Evolutionary conservation across 2,797 vertebrate species (phyloP).

Genomic region (Enteromius trimaculatus): DNA sequence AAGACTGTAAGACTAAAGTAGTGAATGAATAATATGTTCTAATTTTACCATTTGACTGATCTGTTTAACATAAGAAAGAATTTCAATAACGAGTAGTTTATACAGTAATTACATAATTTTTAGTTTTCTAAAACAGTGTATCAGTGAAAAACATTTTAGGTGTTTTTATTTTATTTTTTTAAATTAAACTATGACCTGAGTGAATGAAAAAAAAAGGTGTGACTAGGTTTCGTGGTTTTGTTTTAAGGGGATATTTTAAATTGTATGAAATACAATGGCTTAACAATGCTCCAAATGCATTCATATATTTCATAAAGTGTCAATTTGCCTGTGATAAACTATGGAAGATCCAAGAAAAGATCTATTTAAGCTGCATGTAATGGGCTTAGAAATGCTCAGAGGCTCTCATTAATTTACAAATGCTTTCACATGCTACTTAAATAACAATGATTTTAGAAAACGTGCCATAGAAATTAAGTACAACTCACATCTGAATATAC

Average conservation of each 20-base stretch:
- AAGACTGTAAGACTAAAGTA: neutral
- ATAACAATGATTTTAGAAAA: constrained; percentile 9
- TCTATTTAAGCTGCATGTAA: constrained; percentile 4
- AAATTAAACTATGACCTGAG: neutral
- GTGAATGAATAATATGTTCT: neutral
- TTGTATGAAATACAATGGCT: neutral
- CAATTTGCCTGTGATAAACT: neutral
- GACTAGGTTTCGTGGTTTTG: too few relatives aligned
- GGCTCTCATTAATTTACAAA: constrained; percentile 1
- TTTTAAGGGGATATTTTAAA: neutral
- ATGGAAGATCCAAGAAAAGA: neutral
- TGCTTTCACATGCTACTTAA: neutral
- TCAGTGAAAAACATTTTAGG: neutral
- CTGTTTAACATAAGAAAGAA: neutral
- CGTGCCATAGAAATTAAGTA: neutral
- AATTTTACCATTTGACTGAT: neutral
- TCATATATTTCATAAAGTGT: neutral
- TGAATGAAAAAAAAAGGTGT: neutral
- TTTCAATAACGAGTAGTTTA: neutral
- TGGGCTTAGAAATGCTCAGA: constrained; percentile 9
- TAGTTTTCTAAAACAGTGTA: neutral
- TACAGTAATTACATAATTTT: neutral
- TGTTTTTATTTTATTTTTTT: too few relatives aligned
- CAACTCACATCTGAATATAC: neutral
- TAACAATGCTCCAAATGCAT: neutral